Evolutionary conservation across 1,140 invertebrate species (phyloP).

Genomic region (Leucophenga varia): DNA sequence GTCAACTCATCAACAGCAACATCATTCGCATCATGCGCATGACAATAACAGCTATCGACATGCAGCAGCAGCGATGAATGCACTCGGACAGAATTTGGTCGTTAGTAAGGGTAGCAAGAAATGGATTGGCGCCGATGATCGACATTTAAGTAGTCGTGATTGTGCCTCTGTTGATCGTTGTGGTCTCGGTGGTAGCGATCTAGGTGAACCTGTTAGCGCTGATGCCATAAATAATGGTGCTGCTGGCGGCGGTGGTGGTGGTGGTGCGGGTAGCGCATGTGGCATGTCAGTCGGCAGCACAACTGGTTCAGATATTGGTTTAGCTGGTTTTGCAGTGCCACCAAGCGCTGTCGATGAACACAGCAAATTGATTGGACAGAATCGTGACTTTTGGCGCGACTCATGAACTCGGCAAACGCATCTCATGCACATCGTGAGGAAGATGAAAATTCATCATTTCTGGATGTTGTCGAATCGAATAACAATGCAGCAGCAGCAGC

Average conservation of each 20-base stretch:
- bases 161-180: conserved; percentile 9
- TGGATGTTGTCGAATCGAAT: conserved; percentile 54
- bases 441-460: conserved; percentile 52
- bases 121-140: conserved; percentile 49
- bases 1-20: conserved; percentile 15
- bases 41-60: conserved; percentile 37
- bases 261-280: neutral
- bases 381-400: conserved; percentile 49
- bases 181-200: conserved; percentile 20
- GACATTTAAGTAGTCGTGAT: conserved; percentile 25
- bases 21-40: conserved; percentile 18
- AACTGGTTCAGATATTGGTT: conserved; percentile 8
- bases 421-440: conserved; percentile 42
- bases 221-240: conserved; percentile 12
- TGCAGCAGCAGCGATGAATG: conserved; percentile 35
- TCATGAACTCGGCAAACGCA: conserved; percentile 47
- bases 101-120: conserved; percentile 56
- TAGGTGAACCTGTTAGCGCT: conserved; percentile 25
- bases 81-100: conserved; percentile 49
- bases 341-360: conserved; percentile 44
- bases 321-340: conserved; percentile 39
- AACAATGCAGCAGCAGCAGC: conserved; percentile 39
- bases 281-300: conserved; percentile 12
- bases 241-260: neutral
- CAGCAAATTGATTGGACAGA: conserved; percentile 46